phyloP scores from a whole-genome alignment of 2,888 invertebrate species.

The Celastrina argiolus region DNA sequence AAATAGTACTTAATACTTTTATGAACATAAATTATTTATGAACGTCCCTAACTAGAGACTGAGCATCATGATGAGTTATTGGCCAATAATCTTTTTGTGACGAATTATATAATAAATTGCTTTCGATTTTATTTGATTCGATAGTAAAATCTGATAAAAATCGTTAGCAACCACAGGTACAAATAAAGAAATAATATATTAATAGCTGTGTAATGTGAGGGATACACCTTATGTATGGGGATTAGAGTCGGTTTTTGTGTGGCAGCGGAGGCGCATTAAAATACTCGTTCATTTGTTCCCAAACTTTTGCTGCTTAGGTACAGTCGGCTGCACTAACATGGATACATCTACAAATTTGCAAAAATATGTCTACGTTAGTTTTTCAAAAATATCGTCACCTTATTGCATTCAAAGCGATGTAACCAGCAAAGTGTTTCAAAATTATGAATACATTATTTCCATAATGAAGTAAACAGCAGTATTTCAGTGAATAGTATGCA shows the following conservation, averaged over 20 bases:
- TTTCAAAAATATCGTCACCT: too few species aligned
- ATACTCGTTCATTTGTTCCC: not conserved
- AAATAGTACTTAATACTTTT: too few species aligned
- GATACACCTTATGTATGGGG: not conserved
- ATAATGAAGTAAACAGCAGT: too few species aligned
- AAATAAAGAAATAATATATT: slow-evolving; percentile 4
- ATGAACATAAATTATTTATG: too few species aligned
- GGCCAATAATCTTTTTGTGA: not conserved
- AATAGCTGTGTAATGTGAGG: not conserved
- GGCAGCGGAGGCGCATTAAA: not conserved
- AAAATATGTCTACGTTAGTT: too few species aligned
- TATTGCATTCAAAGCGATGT: too few species aligned
- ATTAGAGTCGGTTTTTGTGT: not conserved
- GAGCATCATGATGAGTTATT: not conserved
- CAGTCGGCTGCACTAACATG: too few species aligned
- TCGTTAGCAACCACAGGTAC: not conserved
- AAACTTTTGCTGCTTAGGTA: too few species aligned
- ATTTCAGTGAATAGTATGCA: too few species aligned
- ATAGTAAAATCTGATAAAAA: slow-evolving; percentile 9
- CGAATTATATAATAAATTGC: not conserved
- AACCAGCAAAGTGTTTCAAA: too few species aligned
- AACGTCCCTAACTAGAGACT: not conserved
- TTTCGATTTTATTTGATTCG: not conserved
- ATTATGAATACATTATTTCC: too few species aligned
- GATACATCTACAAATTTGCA: too few species aligned